Conservation (phyloP, 35 echinoderm and acorn worm genomes). For the Ophiothrix spiculata region DNA sequence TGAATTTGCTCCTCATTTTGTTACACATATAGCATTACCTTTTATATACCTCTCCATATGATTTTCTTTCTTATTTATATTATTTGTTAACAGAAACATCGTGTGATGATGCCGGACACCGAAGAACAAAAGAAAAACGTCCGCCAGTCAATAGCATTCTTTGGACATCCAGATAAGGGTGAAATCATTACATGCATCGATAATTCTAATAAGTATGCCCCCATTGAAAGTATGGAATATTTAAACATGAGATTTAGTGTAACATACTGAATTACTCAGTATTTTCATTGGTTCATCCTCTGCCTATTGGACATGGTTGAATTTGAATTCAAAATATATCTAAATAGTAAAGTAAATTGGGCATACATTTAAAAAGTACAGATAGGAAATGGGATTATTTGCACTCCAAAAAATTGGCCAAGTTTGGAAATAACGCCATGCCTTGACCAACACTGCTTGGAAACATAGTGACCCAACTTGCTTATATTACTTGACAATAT, state of each 20-base stretch:
- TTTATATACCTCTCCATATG: background rate
- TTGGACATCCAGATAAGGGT: slow-evolving; percentile 77
- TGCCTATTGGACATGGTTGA: no score
- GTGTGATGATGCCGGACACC: slow-evolving; percentile 25
- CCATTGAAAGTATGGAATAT: slow-evolving; percentile 74
- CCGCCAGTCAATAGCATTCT: slow-evolving; percentile 59
- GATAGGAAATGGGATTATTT: no score
- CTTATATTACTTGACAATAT: no score
- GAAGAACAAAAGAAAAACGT: background rate
- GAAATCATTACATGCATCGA: slow-evolving; percentile 74
- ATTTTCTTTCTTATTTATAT: background rate
- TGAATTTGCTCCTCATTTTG: background rate
- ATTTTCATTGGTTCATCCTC: no score
- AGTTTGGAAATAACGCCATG: no score
- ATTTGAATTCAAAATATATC: no score
- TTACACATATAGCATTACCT: background rate
- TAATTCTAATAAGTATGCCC: slow-evolving; percentile 83
- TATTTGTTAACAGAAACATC: slow-evolving; percentile 31
- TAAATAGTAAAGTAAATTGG: no score
- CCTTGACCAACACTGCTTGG: no score
- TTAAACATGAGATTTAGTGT: slow-evolving; percentile 64
- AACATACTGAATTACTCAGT: no score
- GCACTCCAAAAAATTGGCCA: no score
- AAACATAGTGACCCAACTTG: no score
- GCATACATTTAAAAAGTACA: no score